phyloP scores from a whole-genome alignment of 2,888 invertebrate species.

The Esperia sulphurella region DNA sequence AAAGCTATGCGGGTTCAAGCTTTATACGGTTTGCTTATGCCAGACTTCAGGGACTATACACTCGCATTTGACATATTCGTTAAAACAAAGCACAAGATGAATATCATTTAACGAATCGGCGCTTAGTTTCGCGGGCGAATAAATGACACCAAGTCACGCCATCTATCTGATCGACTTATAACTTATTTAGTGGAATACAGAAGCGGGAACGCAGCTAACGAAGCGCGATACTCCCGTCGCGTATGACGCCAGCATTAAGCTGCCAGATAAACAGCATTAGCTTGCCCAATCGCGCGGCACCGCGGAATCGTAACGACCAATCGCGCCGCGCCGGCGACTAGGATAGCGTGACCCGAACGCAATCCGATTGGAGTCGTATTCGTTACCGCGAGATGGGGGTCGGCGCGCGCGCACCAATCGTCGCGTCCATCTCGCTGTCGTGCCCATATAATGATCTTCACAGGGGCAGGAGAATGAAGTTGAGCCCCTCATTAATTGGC shows the following conservation, averaged over 20 bases:
- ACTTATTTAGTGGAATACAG: slow-evolving; percentile 75
- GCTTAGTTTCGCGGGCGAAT: slow-evolving; percentile 63
- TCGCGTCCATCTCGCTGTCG: slow-evolving; percentile 78
- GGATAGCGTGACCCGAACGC: slow-evolving; percentile 78
- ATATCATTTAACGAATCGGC: slow-evolving; percentile 76
- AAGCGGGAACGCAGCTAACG: slow-evolving; percentile 69
- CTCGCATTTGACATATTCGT: slow-evolving; percentile 69
- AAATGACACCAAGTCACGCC: slow-evolving; percentile 77
- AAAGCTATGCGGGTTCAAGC: slow-evolving; percentile 57
- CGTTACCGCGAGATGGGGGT: slow-evolving; percentile 76
- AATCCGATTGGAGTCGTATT: slow-evolving; percentile 72
- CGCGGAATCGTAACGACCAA: slow-evolving; percentile 66
- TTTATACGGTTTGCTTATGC: slow-evolving; percentile 15
- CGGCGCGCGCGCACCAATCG: slow-evolving; percentile 70
- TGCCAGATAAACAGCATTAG: slow-evolving; percentile 63
- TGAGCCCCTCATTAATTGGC: slow-evolving; percentile 79
- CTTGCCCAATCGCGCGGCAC: slow-evolving; percentile 67
- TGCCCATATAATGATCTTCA: slow-evolving; percentile 80
- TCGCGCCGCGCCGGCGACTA: slow-evolving; percentile 63
- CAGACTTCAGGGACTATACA: slow-evolving; percentile 22
- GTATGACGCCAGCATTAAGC: slow-evolving; percentile 68
- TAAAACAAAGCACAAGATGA: slow-evolving; percentile 74
- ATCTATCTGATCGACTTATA: slow-evolving; percentile 75
- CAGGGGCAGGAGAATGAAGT: slow-evolving; percentile 78
- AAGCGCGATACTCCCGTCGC: slow-evolving; percentile 59